Base-by-base conservation (phyloP, 2,797 vertebrate species). In the Enteromius fasciolatus region DNA sequence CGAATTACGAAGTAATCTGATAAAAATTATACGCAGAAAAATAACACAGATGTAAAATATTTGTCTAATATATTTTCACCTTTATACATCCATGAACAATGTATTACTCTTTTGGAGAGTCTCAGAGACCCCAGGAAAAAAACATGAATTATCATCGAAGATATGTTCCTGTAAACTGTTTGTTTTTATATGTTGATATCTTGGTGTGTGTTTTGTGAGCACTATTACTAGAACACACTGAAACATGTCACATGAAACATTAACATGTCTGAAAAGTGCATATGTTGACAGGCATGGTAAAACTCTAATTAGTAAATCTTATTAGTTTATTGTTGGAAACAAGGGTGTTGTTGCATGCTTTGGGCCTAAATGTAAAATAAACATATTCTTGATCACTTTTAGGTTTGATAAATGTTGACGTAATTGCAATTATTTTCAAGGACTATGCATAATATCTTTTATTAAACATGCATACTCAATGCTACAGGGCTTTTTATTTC, bases 1-100 rank as follows among this genome's bases (percentile, higher is more conserved):
- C 4, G 92, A 94, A 88, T 91, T 95, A 86, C 87, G 92, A 80
- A 87, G 36, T 57, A 91, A 89, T 23, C 44, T 94, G 1, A n/a
- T 92, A 11, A 88, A 57, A 73, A 20, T 93, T 28, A 77, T 91
- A 11, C 70, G n/a, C n/a, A 74, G 69, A 10, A 81, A 81, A 74
- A 74, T 81, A 5, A 18, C 25, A 11, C 33, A 77, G 12, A 20
- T 66, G 5, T 77, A 64, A 77, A 77, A 57, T 25, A 36, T 31
- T 9, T 78, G 76, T 39, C 3, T 23, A 57, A 23, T 20, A 12
- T 6, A 18, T 48, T 63, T 64, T 18, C 41, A 36, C 10, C 0
- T 25, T 59, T 36, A 28, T 33, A 25, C 0, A 41, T 46, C 9
- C 1, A 70, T 41, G 66, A 41, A 41, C 20, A 68, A 41, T 70